These are phyloP conservation scores for Cyanoderma ruficeps DNA, from an alignment of 2,113 vertebrate genomes.

Conservation along the genomic window DNA sequence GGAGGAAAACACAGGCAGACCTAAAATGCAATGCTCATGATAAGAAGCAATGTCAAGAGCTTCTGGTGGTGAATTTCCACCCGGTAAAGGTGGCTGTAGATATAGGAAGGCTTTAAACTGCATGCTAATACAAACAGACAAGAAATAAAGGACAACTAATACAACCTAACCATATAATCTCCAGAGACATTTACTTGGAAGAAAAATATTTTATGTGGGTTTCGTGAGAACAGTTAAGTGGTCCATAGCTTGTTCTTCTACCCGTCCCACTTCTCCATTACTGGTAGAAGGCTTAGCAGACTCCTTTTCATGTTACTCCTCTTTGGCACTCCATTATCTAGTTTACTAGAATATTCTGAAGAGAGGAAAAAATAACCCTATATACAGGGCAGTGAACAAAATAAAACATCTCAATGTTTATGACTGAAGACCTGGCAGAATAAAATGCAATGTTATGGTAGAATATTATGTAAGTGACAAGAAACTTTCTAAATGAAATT, in stretches of 20 bases:
- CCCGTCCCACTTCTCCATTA: background rate
- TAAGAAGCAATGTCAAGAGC: background rate
- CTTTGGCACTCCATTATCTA: background rate
- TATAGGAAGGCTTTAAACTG: background rate
- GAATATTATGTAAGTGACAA: background rate
- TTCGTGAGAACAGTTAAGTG: background rate
- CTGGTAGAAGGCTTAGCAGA: background rate
- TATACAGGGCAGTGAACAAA: background rate
- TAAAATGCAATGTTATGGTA: background rate
- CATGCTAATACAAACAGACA: background rate
- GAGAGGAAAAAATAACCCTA: background rate
- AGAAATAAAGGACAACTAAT: background rate
- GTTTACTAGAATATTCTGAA: background rate
- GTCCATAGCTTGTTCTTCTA: background rate
- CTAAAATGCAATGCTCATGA: background rate
- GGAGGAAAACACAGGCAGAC: background rate
- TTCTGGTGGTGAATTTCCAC: background rate
- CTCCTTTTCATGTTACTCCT: background rate
- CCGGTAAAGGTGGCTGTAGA: background rate
- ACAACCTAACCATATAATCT: background rate
- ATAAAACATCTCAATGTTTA: background rate
- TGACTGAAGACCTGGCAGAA: background rate
- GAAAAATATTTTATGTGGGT: background rate
- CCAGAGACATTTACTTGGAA: background rate
- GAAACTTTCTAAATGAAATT: background rate